Evolutionary conservation across 2,797 vertebrate species (phyloP).

Genomic region (Acipenser transmontanus): DNA sequence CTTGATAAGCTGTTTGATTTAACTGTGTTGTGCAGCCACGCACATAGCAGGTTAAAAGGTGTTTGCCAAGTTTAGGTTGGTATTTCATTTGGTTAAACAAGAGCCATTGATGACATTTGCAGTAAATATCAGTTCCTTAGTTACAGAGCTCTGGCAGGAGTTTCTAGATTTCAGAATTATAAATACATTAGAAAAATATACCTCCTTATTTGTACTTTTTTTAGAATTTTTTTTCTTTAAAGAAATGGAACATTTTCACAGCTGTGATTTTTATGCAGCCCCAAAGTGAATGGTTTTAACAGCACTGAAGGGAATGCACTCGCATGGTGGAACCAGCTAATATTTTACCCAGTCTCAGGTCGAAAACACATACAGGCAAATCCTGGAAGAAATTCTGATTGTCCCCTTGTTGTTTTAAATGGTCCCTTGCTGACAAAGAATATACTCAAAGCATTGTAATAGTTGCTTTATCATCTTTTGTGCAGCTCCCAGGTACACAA

Average conservation of each 20-base stretch:
- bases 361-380: background rate
- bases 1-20: no score
- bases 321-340: background rate
- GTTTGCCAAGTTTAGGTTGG: no score
- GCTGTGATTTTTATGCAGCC: background rate
- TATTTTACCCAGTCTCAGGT: slow-evolving; percentile 2
- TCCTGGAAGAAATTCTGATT: background rate
- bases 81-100: background rate
- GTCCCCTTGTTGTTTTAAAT: no score
- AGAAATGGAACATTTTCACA: slow-evolving; percentile 4
- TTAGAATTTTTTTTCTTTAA: no score
- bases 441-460: no score
- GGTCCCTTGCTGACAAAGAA: no score
- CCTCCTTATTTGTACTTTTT: background rate
- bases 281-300: background rate
- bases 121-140: background rate
- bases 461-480: no score
- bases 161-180: background rate
- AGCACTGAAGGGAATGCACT: slow-evolving; percentile 5
- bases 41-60: no score
- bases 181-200: background rate
- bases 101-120: background rate
- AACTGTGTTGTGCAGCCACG: no score
- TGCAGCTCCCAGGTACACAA: no score
- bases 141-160: background rate